Conservation (phyloP, 2,113 vertebrate genomes). For the Trochalopteron elliotii region DNA sequence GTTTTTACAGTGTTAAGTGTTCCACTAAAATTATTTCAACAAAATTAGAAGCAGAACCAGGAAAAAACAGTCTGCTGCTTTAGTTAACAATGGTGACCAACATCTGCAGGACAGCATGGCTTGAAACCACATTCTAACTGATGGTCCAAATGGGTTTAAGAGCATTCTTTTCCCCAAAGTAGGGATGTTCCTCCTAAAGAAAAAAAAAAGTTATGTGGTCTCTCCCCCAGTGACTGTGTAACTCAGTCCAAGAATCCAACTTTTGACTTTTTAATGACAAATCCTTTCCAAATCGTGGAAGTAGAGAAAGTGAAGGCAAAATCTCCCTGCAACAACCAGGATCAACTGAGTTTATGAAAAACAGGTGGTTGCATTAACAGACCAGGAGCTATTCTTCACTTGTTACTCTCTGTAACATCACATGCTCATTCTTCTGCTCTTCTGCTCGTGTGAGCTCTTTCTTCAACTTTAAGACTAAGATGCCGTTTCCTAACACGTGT, state of each 20-base stretch:
- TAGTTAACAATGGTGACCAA: neutral
- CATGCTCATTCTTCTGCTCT: neutral
- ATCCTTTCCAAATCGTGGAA: neutral
- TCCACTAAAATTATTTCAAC: neutral
- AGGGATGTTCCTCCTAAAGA: neutral
- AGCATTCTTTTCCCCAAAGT: neutral
- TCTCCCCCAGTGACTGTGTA: neutral
- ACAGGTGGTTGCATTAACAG: neutral
- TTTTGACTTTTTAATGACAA: neutral
- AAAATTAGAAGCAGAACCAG: neutral
- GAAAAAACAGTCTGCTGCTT: neutral
- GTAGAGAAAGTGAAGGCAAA: neutral
- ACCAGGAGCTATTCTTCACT: neutral
- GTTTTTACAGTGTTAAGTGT: neutral
- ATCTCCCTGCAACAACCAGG: neutral
- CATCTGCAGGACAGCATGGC: neutral
- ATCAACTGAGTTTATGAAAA: neutral
- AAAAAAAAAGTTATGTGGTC: neutral
- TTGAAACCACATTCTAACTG: neutral
- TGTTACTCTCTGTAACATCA: neutral
- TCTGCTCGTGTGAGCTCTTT: neutral
- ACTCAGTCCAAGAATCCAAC: neutral
- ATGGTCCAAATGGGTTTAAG: neutral
- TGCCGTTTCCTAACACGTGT: rapidly evolving
- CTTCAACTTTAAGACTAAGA: neutral